Conservation (phyloP, 2,888 invertebrate genomes). For the Oxyteleia sp. region DNA sequence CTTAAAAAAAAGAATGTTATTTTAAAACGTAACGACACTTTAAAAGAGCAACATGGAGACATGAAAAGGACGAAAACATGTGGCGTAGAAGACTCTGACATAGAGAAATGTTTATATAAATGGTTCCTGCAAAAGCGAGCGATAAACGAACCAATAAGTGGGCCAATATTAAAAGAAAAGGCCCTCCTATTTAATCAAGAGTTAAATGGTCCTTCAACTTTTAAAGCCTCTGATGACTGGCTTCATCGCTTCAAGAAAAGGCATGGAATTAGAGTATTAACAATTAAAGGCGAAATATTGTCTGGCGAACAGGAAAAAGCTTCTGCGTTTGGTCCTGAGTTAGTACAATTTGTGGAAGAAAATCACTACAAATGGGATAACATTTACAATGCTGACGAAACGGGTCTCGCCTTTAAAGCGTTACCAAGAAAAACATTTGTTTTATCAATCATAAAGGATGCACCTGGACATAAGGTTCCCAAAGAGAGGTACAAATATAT, state of each 20-base stretch:
- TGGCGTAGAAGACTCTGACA: slow-evolving; percentile 2
- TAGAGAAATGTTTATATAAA: slow-evolving; percentile 17
- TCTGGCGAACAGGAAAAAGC: neutral
- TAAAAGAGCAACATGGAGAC: slow-evolving; percentile 7
- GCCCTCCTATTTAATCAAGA: neutral
- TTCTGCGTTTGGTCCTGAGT: neutral
- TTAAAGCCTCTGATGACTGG: slow-evolving; percentile 16
- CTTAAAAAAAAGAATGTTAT: slow-evolving; percentile 10
- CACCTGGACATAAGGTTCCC: neutral
- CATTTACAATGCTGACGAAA: slow-evolving; percentile 30
- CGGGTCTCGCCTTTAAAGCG: slow-evolving; percentile 17
- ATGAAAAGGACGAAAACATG: neutral
- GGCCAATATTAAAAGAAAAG: slow-evolving; percentile 6
- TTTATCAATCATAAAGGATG: neutral
- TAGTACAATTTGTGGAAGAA: neutral
- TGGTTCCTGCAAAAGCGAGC: slow-evolving; percentile 14
- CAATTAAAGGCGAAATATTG: slow-evolving; percentile 24
- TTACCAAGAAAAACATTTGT: slow-evolving; percentile 23
- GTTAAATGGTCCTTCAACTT: slow-evolving; percentile 10
- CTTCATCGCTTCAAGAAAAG: slow-evolving; percentile 9
- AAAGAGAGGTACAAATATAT: slow-evolving; percentile 39
- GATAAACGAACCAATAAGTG: neutral
- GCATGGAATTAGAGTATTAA: slow-evolving; percentile 1
- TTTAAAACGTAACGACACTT: neutral
- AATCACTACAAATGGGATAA: slow-evolving; percentile 19